These are phyloP conservation scores for Chelonus insularis DNA, from an alignment of 1,140 invertebrate species.

Conservation along the genomic window DNA sequence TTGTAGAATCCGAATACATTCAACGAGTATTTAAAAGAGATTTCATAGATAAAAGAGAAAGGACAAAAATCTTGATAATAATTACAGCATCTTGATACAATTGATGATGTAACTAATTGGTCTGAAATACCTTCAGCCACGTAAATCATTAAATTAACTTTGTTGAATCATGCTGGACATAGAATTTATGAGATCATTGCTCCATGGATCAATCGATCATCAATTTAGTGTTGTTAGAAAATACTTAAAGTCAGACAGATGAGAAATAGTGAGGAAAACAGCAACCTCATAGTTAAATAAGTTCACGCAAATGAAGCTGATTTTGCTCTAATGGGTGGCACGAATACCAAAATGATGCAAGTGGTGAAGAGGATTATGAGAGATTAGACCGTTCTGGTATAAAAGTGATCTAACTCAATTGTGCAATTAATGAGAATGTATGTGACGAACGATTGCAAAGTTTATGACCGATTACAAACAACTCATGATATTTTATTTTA, in stretches of 20 bases:
- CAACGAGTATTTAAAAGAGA: too few species aligned
- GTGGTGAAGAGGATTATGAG: constrained; percentile 18
- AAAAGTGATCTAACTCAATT: constrained; percentile 22
- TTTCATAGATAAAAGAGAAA: not conserved
- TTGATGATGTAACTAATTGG: constrained; percentile 9
- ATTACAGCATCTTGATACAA: constrained; percentile 3
- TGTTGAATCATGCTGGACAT: not conserved
- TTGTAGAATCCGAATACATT: too few species aligned
- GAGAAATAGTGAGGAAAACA: not conserved
- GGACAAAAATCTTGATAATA: not conserved
- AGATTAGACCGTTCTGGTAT: constrained; percentile 1
- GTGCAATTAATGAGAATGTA: constrained; percentile 31
- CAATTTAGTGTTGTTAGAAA: not conserved
- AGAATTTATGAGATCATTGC: constrained; percentile 9
- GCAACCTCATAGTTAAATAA: constrained; percentile 9
- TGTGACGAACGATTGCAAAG: constrained; percentile 8
- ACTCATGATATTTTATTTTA: not conserved
- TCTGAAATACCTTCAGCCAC: not conserved
- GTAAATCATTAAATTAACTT: not conserved
- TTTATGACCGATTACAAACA: constrained; percentile 2
- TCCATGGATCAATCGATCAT: constrained; percentile 11
- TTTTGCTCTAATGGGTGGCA: constrained; percentile 31
- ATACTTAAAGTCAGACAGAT: not conserved
- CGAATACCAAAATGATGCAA: constrained; percentile 31
- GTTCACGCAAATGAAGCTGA: constrained; percentile 32